A percentile compares a stretch with the other conserved stretches of the same genome.
Evolutionary conservation across 2,797 vertebrate genomes (phyloP).

Genomic region (Sebastes minor): DNA sequence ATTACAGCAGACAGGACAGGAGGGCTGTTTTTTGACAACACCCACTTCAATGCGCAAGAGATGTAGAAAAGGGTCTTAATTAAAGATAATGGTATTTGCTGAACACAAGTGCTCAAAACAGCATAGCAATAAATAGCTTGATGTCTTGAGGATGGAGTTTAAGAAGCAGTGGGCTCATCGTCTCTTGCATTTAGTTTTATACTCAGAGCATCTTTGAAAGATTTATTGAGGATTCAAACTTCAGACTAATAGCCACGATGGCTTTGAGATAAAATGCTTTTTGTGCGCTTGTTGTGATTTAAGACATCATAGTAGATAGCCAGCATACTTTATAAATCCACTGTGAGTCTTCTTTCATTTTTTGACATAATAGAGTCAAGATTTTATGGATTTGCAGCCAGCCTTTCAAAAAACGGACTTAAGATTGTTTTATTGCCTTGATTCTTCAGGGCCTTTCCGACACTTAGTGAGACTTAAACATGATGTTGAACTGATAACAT

Average conservation of each 20-base stretch:
- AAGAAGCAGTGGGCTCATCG: neutral
- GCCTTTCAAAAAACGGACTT: neutral
- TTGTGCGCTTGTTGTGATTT: neutral
- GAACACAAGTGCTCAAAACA: neutral
- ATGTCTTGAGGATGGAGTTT: neutral
- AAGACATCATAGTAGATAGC: neutral
- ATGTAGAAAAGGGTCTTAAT: neutral
- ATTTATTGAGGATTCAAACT: neutral
- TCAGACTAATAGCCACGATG: neutral
- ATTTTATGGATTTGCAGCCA: neutral
- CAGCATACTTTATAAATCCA: neutral
- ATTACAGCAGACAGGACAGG: constrained; percentile 6
- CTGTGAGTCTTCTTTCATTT: neutral
- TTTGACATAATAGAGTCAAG: neutral
- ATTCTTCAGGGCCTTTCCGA: neutral
- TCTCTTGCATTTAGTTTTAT: neutral
- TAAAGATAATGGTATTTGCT: constrained; percentile 15
- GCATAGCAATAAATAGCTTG: neutral
- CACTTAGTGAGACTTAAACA: neutral
- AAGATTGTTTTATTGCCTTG: neutral
- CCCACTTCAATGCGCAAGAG: neutral
- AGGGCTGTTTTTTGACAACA: constrained; percentile 13
- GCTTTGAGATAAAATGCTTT: neutral
- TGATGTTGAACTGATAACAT: neutral
- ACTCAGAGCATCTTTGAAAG: neutral